phyloP scores from a whole-genome alignment of 35 echinoderm and acorn worm species.

The Stichopus chloronotus region DNA sequence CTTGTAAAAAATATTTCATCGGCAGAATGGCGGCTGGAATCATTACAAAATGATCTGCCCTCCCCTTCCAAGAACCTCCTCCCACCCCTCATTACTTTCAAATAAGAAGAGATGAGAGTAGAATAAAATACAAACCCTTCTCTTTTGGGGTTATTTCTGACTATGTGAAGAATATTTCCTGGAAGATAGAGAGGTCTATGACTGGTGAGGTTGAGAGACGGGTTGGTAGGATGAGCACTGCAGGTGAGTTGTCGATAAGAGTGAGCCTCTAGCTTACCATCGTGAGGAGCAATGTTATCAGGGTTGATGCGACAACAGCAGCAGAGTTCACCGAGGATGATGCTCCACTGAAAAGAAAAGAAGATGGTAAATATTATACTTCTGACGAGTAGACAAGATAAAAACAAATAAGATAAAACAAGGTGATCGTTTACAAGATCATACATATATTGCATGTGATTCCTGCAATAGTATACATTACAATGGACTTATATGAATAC shows the following conservation, averaged over 20 bases:
- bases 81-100: too few relatives aligned
- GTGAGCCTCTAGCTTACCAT: slow-evolving; percentile 33
- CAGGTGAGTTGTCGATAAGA: slow-evolving; percentile 40
- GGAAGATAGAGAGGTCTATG: slow-evolving; percentile 87
- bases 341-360: slow-evolving; percentile 74
- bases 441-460: too few relatives aligned
- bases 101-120: too few relatives aligned
- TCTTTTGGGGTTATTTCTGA: slow-evolving; percentile 91
- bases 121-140: slow-evolving; percentile 65
- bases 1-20: not conserved
- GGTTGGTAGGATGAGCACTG: slow-evolving; percentile 76
- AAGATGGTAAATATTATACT: not conserved
- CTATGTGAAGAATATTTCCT: slow-evolving; percentile 89
- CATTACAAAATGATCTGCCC: too few relatives aligned
- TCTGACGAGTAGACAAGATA: not conserved
- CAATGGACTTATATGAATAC: too few relatives aligned
- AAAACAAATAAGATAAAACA: not conserved
- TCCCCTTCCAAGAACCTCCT: too few relatives aligned
- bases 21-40: not conserved
- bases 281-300: slow-evolving; percentile 72
- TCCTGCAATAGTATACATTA: too few relatives aligned
- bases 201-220: slow-evolving; percentile 64
- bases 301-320: slow-evolving; percentile 82
- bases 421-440: too few relatives aligned
- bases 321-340: slow-evolving; percentile 81